Evolutionary conservation across 30 jellyfish, hydroid and myxozoan species (phyloP).

Genomic region (Aurelia sp.): DNA sequence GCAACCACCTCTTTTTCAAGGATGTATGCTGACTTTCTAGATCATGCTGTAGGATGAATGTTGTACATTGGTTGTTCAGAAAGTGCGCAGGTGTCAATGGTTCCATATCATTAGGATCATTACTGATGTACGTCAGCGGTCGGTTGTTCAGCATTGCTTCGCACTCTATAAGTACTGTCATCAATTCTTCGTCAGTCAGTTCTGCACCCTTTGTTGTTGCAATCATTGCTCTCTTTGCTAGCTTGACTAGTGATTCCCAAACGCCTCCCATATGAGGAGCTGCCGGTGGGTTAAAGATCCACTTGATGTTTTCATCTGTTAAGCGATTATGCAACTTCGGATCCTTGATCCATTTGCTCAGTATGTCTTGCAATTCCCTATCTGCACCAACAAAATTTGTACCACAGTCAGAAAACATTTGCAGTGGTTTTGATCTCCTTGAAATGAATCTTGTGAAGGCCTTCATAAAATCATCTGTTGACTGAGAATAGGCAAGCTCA

Average conservation of each 20-base stretch:
- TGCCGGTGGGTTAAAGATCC: slow-evolving; percentile 54
- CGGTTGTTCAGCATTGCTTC: slow-evolving; percentile 44
- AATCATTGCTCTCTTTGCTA: slow-evolving; percentile 37
- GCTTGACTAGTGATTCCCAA: slow-evolving; percentile 44
- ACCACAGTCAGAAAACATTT: slow-evolving; percentile 37
- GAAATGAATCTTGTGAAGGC: slow-evolving; percentile 39
- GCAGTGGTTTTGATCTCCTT: slow-evolving; percentile 30
- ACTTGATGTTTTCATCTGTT: slow-evolving; percentile 22
- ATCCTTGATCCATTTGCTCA: slow-evolving; percentile 21
- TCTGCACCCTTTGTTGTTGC: slow-evolving; percentile 27
- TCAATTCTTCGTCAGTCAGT: slow-evolving; percentile 32
- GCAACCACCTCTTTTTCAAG: no score
- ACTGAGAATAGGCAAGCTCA: slow-evolving; percentile 21
- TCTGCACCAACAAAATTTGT: slow-evolving; percentile 5
- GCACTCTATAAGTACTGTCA: slow-evolving; percentile 39
- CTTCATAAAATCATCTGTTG: slow-evolving; percentile 41
- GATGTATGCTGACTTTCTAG: background rate
- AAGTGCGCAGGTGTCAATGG: slow-evolving; percentile 49
- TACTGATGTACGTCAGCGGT: slow-evolving; percentile 31
- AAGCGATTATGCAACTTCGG: slow-evolving; percentile 16
- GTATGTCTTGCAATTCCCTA: background rate
- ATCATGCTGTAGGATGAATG: slow-evolving; percentile 29
- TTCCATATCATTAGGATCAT: slow-evolving; percentile 29
- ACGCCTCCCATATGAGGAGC: slow-evolving; percentile 60
- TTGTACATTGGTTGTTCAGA: background rate